These are phyloP conservation scores for Prunella fulvescens DNA, from an alignment of 2,113 vertebrate genomes.

Conservation along the genomic window DNA sequence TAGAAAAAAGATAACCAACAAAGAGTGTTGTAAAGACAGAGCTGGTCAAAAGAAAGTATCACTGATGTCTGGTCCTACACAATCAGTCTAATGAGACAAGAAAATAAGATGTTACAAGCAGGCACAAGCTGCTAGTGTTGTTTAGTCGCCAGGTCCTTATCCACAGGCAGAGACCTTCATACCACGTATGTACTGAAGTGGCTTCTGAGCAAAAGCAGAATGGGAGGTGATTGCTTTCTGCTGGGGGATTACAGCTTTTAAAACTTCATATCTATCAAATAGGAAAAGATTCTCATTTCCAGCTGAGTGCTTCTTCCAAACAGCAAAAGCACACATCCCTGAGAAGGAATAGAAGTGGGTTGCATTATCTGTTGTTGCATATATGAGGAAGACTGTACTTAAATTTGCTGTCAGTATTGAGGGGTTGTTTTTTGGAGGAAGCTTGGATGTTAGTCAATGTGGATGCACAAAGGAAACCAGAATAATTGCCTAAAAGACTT, in stretches of 20 bases:
- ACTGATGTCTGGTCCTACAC: neutral
- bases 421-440: accelerated
- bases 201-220: neutral
- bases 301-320: neutral
- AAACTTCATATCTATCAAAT: neutral
- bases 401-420: neutral
- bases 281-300: neutral
- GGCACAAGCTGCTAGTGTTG: neutral
- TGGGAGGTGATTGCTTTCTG: neutral
- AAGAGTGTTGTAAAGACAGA: neutral
- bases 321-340: neutral
- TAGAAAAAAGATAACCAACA: neutral
- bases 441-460: neutral
- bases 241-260: neutral
- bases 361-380: neutral
- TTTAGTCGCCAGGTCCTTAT: neutral
- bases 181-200: neutral
- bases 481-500: neutral
- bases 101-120: neutral
- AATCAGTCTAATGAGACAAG: neutral
- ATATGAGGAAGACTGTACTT: neutral
- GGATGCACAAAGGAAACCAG: neutral
- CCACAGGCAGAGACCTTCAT: neutral
- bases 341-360: neutral
- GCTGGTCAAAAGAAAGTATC: neutral